Evolutionary conservation across 2,888 invertebrate genomes (phyloP).

Genomic region (Formica aserva): DNA sequence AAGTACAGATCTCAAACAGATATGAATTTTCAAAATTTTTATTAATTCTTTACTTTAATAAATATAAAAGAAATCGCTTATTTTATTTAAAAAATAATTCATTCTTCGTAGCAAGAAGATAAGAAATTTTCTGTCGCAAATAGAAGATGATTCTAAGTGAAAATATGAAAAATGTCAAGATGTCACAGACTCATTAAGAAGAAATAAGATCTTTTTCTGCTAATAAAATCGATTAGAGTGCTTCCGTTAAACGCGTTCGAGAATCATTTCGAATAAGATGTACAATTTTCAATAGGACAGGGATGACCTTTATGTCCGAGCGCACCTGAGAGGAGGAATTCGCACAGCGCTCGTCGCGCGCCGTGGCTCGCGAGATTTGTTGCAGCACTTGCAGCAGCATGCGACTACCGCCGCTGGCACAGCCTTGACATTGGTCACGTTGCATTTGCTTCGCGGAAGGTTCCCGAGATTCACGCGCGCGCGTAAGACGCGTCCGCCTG

Average conservation of each 20-base stretch:
- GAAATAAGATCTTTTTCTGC: neutral
- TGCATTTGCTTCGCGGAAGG: constrained; percentile 73
- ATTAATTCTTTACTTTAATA: neutral
- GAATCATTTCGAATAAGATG: neutral
- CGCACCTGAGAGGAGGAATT: constrained; percentile 46
- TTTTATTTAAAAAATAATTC: neutral
- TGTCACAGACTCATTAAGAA: neutral
- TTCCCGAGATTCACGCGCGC: constrained; percentile 64
- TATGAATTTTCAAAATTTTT: neutral
- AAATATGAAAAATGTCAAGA: neutral
- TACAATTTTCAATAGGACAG: constrained; percentile 11
- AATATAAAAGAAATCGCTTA: neutral
- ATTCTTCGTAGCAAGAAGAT: neutral
- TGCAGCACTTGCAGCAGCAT: constrained; percentile 61
- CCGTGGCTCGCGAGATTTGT: constrained; percentile 64
- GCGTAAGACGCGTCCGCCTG: constrained; percentile 60
- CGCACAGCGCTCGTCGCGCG: constrained; percentile 54
- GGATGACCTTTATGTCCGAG: constrained; percentile 31
- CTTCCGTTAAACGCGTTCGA: neutral
- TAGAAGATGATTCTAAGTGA: neutral
- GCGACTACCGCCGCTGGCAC: constrained; percentile 61
- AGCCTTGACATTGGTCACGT: constrained; percentile 77
- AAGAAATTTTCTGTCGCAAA: neutral
- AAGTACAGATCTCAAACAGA: neutral
- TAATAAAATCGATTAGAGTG: too few species aligned